Evolutionary conservation across 2,113 vertebrate species (phyloP).

Genomic region (Calonectris borealis): DNA sequence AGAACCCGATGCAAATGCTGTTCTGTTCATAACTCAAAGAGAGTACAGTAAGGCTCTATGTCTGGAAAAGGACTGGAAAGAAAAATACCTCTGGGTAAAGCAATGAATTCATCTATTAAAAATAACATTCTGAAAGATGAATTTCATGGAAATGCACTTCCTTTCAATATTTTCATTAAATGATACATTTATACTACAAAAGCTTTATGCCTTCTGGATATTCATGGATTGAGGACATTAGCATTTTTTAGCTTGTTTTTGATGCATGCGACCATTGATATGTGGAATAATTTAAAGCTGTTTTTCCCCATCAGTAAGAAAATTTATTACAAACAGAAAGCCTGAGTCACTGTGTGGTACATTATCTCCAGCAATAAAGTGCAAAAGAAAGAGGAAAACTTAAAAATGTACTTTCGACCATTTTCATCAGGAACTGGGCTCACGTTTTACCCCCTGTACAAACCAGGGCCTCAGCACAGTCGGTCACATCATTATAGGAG

Average conservation of each 20-base stretch:
- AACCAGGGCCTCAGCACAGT: not conserved
- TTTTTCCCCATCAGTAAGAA: constrained; percentile 39
- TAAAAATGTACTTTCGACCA: not conserved
- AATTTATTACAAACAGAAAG: constrained; percentile 27
- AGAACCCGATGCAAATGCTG: not conserved
- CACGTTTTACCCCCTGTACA: not conserved
- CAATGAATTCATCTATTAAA: constrained; percentile 45
- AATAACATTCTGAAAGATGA: constrained; percentile 28
- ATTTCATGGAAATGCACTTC: constrained; percentile 32
- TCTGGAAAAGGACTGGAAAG: not conserved
- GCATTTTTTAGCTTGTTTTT: constrained; percentile 40
- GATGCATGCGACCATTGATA: not conserved
- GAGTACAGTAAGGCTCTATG: not conserved
- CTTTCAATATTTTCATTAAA: constrained; percentile 55
- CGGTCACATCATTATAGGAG: not conserved
- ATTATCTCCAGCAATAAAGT: constrained; percentile 1
- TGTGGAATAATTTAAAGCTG: constrained; percentile 13
- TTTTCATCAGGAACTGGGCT: not conserved
- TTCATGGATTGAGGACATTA: constrained; percentile 32
- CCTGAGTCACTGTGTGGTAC: not conserved
- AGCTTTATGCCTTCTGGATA: constrained; percentile 41
- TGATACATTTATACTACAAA: constrained; percentile 48
- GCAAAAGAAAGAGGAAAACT: not conserved
- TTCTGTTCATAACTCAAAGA: not conserved
- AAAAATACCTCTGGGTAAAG: constrained; percentile 5